Evolutionary conservation across 1,140 invertebrate genomes (phyloP), one percentile per base, ranked within the genome.

Genomic region (Ephestia elutella): DNA sequence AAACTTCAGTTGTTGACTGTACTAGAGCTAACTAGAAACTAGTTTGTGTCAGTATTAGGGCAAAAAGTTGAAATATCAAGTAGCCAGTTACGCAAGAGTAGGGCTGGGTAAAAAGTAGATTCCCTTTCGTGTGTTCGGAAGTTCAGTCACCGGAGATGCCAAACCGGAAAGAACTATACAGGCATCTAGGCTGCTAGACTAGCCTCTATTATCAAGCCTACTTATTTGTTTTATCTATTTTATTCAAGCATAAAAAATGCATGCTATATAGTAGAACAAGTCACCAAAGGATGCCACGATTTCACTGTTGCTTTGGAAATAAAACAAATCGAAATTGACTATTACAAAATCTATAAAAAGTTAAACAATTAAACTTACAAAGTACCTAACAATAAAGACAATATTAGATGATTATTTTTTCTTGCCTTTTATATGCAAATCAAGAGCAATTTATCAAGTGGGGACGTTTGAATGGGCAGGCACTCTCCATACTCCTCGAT

Each of bases 61-160:
- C 49, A 58, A 58, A 58, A 57, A 58, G 49, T 51, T 30, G 30
- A 58, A 51, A 18, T 50, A 58, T 49, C 49, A 35, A 49, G 49
- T 58, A 18, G 51, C 25, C 13, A 17, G 56, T 58, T 58, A 57
- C 56, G 56, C 56, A 58, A 58, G 56, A 58, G 25, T 49, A n/a
- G 56, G 49, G 49, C 28, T 32, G 28, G 30, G 38, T 57, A 58
- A 58, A 58, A 58, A 58, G 56, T 35, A 30, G 56, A 51, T 58
- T 58, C 56, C 49, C 56, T 58, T 58, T 58, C 56, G 18, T 32
- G 55, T 38, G 55, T 48, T 48, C 25, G 56, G 49, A 58, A 58
- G 56, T 58, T 50, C 56, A 50, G 11, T 58, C 50, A 53, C 56
- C 56, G 55, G n/a, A 4, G 55, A n/a, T 19, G 9, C 35, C 9